phyloP scores from a whole-genome alignment of 2,113 vertebrate genomes.

The Bettongia penicillata region DNA sequence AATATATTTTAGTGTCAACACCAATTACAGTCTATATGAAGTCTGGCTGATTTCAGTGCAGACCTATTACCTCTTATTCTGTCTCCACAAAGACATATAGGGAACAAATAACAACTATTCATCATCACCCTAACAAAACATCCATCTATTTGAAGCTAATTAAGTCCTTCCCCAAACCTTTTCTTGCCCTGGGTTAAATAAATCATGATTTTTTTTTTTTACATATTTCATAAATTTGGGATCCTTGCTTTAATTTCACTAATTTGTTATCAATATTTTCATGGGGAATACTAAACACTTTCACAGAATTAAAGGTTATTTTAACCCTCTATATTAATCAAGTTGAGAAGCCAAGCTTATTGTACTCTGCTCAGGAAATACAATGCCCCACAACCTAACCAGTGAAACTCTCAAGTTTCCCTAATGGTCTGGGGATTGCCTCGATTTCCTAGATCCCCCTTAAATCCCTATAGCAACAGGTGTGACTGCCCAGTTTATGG shows the following conservation, averaged over 20 bases:
- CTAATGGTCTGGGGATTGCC: background rate
- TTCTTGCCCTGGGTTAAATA: background rate
- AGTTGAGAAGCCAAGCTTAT: background rate
- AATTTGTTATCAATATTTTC: background rate
- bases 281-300: background rate
- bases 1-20: background rate
- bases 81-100: background rate
- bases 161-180: background rate
- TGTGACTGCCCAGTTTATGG: background rate
- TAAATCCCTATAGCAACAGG: background rate
- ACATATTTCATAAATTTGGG: background rate
- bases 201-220: background rate
- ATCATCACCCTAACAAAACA: background rate
- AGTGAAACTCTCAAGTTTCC: background rate
- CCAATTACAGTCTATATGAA: background rate
- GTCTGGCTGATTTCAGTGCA: background rate
- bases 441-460: background rate
- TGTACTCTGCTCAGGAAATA: background rate
- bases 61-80: background rate
- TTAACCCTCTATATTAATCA: background rate
- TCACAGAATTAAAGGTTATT: background rate
- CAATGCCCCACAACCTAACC: background rate
- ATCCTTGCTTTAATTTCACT: background rate
- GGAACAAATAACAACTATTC: background rate
- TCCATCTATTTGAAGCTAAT: background rate